Conservation (phyloP, 2,888 invertebrate genomes). For the Rotaria macrura region DNA sequence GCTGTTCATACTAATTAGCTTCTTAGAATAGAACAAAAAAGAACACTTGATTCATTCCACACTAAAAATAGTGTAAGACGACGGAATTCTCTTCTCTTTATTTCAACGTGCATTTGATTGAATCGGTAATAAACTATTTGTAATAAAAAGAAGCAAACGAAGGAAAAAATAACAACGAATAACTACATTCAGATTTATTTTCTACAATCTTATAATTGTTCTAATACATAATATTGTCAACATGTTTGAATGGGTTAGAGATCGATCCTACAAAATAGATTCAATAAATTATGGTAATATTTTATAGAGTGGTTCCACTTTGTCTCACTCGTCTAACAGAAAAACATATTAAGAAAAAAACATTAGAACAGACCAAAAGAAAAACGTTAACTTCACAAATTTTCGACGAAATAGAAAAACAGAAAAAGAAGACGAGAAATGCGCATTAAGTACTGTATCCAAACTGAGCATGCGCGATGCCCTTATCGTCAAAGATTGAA, state of each 20-base stretch:
- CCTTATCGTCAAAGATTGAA: background rate
- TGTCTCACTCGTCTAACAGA: background rate
- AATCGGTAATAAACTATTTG: background rate
- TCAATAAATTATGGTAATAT: background rate
- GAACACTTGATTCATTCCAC: background rate
- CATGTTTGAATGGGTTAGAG: background rate
- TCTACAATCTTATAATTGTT: background rate
- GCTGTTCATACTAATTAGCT: background rate
- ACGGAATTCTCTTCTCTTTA: background rate
- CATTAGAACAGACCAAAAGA: background rate
- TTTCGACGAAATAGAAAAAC: background rate
- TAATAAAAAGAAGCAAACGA: background rate
- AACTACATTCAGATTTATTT: background rate
- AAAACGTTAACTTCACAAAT: background rate
- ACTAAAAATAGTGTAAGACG: background rate
- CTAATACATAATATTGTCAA: background rate
- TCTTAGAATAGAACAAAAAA: background rate
- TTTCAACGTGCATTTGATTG: background rate
- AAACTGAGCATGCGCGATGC: background rate
- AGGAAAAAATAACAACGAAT: too few relatives aligned
- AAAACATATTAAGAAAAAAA: background rate
- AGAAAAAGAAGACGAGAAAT: background rate
- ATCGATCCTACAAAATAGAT: background rate
- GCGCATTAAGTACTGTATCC: background rate
- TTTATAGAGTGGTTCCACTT: background rate